Base-by-base conservation (phyloP, 2,113 vertebrate species). In the Dasyprocta punctata region DNA sequence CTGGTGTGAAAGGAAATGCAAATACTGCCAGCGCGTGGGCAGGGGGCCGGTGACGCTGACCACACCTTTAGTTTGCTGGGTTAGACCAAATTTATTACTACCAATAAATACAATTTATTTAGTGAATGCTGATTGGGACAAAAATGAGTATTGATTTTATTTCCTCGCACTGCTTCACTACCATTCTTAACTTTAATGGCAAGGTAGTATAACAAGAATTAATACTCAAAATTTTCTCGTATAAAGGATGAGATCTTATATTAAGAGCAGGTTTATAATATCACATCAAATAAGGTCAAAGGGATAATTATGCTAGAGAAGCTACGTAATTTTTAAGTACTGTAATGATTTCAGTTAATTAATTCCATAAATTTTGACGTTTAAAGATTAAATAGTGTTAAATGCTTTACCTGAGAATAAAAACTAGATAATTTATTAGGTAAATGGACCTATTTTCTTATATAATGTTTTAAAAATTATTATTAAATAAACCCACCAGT, bases 291-390 rank as follows among this genome's bases (percentile, higher is more conserved):
- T 95, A 97, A 96, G 90, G 82, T 96, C 95, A 95, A 92, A 73
- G 54, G n/a, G 54, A 77, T 95, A 91, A 94, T 90, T 94, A 89
- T 47, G 86, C 11, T 14, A 60, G 11, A 65, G 88, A 75, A 67
- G 13, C 33, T 91, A 41, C 85, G 88, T 47, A 77, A 90, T 94
- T 33, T 75, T 88, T 78, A 92, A 96, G 86, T 94, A 87, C 52
- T 88, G 33, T 90, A 90, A 92, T 95, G 82, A 96, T 82, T 95
- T 97, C 38, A 84, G 41, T 77, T 97, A 95, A 96, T 93, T 94
- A 94, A 92, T 67, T 92, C 47, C 63, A 96, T 92, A 97, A 96
- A 94, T 96, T 75, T 22, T 97, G 92, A 97, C 71, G 92, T 94
- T 90, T 96, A 97, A 95, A 94, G 77, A 97, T 94, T 90, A 95